Evolutionary conservation across 2,113 vertebrate species (phyloP).

Genomic region (Oreochromis niloticus): DNA sequence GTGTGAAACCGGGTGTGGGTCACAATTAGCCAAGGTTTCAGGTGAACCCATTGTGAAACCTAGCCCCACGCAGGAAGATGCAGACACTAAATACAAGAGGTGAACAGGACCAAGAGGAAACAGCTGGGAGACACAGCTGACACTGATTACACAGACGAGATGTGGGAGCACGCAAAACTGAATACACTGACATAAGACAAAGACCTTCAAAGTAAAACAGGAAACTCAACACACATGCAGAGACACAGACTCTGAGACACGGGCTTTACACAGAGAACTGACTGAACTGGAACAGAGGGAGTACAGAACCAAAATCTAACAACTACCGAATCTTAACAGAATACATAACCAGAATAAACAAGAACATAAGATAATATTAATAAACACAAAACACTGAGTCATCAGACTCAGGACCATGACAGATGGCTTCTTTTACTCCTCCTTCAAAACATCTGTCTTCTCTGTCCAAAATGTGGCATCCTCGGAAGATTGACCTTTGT

Average conservation of each 20-base stretch:
- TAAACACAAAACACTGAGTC: not conserved
- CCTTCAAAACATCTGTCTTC: not conserved
- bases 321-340: not conserved
- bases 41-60: not conserved
- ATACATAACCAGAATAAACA: not conserved
- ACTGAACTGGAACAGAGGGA: not conserved
- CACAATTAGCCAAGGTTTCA: not conserved
- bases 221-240: not conserved
- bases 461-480: not conserved
- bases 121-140: not conserved
- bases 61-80: not conserved
- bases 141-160: not conserved
- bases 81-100: not conserved
- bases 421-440: not conserved
- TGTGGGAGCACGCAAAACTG: not conserved
- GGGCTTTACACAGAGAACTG: not conserved
- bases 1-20: not conserved
- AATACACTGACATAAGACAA: not conserved
- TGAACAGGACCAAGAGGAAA: not conserved
- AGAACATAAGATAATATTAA: not conserved
- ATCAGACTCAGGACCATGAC: not conserved
- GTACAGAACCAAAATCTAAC: not conserved
- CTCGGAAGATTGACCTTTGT: not conserved
- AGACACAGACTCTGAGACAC: not conserved
- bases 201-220: not conserved